A percentile compares a stretch with the other conserved stretches of the same genome.
Evolutionary conservation across 2,888 invertebrate species (phyloP).

Genomic region (Ischnus inquisitorius): DNA sequence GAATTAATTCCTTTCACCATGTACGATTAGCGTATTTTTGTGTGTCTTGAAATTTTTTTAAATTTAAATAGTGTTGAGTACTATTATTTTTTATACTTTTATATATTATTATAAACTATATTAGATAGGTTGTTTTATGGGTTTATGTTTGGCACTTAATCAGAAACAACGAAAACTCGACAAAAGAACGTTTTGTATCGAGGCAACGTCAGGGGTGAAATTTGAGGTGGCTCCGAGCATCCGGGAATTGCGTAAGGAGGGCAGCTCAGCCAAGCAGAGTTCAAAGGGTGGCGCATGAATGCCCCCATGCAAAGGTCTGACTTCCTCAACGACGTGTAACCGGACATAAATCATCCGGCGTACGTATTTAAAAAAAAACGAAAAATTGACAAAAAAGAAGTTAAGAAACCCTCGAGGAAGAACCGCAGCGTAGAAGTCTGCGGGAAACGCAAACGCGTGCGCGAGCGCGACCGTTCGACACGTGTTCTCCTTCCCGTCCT

Average conservation of each 20-base stretch:
- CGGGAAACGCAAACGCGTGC: constrained; percentile 45
- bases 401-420: constrained; percentile 10
- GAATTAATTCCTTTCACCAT: background rate
- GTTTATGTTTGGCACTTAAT: background rate
- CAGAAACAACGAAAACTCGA: background rate
- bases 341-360: constrained; percentile 59
- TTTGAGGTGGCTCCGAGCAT: background rate
- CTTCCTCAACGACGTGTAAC: constrained; percentile 54
- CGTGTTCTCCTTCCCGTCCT: constrained; percentile 52
- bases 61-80: too few relatives aligned
- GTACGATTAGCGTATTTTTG: too few relatives aligned
- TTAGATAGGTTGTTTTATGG: background rate
- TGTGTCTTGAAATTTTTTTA: too few relatives aligned
- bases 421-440: constrained; percentile 14
- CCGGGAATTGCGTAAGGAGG: constrained; percentile 16
- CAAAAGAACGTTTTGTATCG: background rate
- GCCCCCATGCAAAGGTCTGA: constrained; percentile 52
- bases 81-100: too few relatives aligned
- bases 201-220: constrained; percentile 3
- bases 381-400: constrained; percentile 3
- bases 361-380: background rate
- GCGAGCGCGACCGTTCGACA: constrained; percentile 47
- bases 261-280: background rate
- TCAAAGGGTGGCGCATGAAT: background rate
- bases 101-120: background rate